These are phyloP conservation scores for Plutella xylostella DNA, from an alignment of 2,888 invertebrate species.

Conservation along the genomic window DNA sequence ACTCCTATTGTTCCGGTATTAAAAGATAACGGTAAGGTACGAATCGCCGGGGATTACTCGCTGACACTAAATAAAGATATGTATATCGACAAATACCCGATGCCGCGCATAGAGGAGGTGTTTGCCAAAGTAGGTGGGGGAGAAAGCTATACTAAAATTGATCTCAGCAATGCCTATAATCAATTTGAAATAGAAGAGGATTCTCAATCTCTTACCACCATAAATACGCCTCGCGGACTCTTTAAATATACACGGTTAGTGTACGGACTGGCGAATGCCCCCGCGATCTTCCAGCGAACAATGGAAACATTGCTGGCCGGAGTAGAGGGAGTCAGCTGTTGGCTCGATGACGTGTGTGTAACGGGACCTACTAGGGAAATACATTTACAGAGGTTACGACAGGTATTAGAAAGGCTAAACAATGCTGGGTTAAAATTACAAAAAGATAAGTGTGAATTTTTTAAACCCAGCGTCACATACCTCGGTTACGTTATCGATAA, in stretches of 20 bases:
- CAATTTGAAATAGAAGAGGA: not conserved
- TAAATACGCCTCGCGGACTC: constrained; percentile 18
- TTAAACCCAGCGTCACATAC: constrained; percentile 11
- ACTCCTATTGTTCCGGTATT: not conserved
- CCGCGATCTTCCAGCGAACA: not conserved
- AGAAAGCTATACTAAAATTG: not conserved
- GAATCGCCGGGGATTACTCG: not conserved
- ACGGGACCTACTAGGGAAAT: constrained; percentile 12
- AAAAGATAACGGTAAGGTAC: not conserved
- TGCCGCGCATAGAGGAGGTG: not conserved
- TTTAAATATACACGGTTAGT: constrained; percentile 19
- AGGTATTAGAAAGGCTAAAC: constrained; percentile 9
- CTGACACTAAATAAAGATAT: not conserved
- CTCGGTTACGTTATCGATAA: constrained; percentile 13
- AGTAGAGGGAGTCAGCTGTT: constrained; percentile 2
- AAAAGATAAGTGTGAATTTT: constrained; percentile 16
- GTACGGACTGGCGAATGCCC: constrained; percentile 12
- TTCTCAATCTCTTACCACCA: constrained; percentile 7
- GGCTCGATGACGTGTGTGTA: constrained; percentile 11
- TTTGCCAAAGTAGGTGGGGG: not conserved
- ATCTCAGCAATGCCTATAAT: not conserved
- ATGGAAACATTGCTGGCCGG: constrained; percentile 1
- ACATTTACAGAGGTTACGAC: constrained; percentile 11
- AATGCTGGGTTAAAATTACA: constrained; percentile 14
- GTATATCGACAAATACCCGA: not conserved